Evolutionary conservation across 2,888 invertebrate species (phyloP).

Genomic region (Nasonia oneida): DNA sequence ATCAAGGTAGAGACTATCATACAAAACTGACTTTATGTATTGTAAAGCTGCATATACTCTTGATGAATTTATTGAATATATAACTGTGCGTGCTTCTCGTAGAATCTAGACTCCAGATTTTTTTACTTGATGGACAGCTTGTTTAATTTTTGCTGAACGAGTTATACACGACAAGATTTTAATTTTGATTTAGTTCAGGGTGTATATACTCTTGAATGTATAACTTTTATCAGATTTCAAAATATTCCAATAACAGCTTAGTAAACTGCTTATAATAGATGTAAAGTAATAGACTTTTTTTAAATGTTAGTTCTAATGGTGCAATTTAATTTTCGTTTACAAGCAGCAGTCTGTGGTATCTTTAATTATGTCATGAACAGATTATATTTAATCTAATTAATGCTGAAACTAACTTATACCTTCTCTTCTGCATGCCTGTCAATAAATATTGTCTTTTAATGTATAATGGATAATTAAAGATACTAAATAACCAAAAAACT

Average conservation of each 20-base stretch:
- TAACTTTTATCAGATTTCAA: neutral
- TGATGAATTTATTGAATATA: slow-evolving; percentile 27
- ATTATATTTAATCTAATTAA: neutral
- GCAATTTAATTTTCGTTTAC: slow-evolving; percentile 18
- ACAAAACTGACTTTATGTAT: slow-evolving; percentile 46
- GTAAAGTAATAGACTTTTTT: slow-evolving; percentile 3
- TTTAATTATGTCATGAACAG: slow-evolving; percentile 1
- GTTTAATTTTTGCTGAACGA: slow-evolving; percentile 12
- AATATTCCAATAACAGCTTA: neutral
- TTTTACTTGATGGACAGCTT: neutral
- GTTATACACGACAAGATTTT: neutral
- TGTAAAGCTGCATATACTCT: slow-evolving; percentile 40
- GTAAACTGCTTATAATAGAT: neutral
- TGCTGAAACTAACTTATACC: neutral
- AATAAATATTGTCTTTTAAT: neutral
- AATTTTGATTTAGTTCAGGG: neutral
- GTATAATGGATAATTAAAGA: neutral
- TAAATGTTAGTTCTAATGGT: slow-evolving; percentile 17
- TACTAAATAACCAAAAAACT: neutral
- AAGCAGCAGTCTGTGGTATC: neutral
- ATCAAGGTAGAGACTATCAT: slow-evolving; percentile 83
- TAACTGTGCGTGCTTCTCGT: slow-evolving; percentile 52
- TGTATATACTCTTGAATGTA: neutral
- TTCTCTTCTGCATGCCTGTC: neutral
- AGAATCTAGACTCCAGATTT: slow-evolving; percentile 58